Evolutionary conservation across 2,113 vertebrate species (phyloP).

Genomic region (Stictonetta naevosa): DNA sequence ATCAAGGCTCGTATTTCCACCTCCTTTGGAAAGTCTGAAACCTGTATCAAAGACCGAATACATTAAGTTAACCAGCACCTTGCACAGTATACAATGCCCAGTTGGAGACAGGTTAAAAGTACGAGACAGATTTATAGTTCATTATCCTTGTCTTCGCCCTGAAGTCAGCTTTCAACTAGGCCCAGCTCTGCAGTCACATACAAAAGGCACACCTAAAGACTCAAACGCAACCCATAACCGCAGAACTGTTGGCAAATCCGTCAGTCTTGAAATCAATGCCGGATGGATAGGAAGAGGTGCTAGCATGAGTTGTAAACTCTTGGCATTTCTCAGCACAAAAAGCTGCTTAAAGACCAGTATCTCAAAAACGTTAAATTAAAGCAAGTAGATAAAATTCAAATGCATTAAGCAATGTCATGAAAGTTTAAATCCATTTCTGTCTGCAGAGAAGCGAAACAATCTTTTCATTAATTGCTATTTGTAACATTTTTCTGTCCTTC

Average conservation of each 20-base stretch:
- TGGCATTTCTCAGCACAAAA: not conserved
- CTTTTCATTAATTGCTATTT: not conserved
- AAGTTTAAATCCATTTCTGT: not conserved
- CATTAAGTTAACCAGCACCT: not conserved
- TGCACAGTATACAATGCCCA: not conserved
- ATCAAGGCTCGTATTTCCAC: constrained; percentile 90
- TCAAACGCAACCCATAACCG: not conserved
- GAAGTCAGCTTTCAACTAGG: not conserved
- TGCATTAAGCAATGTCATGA: not conserved
- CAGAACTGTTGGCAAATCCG: not conserved
- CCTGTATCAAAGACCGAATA: constrained; percentile 72
- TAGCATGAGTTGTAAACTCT: not conserved
- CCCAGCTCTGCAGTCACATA: not conserved
- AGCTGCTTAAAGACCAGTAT: not conserved
- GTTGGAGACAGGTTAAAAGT: not conserved
- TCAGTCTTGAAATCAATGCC: not conserved
- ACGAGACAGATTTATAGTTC: not conserved
- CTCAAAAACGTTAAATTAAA: not conserved
- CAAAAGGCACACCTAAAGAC: not conserved
- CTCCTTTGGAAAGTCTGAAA: constrained; percentile 75
- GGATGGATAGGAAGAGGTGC: not conserved
- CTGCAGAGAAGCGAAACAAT: not conserved
- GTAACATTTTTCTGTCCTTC: not conserved
- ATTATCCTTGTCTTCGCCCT: not conserved
- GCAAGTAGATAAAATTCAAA: not conserved